Conservation (phyloP, 2,797 vertebrate species). For the Dromococcyx pavoninus region DNA sequence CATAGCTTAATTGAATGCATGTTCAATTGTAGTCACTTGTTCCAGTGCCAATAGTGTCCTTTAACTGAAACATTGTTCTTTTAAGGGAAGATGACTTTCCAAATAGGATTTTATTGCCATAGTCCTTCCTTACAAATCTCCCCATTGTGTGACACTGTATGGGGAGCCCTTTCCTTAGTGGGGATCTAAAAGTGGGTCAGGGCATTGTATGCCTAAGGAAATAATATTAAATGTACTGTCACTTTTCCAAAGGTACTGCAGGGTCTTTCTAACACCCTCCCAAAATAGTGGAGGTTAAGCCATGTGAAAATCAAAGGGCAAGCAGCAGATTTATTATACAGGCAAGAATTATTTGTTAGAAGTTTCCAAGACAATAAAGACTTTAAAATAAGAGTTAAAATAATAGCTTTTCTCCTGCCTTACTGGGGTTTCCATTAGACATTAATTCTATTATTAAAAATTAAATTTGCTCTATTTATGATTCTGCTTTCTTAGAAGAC, state of each 20-base stretch:
- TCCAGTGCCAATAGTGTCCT: neutral
- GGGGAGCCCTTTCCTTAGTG: neutral
- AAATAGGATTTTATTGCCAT: neutral
- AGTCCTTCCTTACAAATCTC: conserved; percentile 10
- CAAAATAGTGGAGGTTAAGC: neutral
- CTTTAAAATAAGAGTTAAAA: neutral
- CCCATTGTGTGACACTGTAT: neutral
- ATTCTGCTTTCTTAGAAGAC: neutral
- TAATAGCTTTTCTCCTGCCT: neutral
- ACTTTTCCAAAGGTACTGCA: neutral
- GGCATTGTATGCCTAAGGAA: neutral
- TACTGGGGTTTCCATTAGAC: neutral
- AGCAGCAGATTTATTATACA: neutral
- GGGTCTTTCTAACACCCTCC: neutral
- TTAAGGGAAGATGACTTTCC: neutral
- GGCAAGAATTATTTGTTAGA: conserved; percentile 12
- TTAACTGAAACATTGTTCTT: neutral
- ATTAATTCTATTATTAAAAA: conserved; percentile 29
- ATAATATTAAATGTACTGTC: neutral
- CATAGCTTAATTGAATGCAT: neutral
- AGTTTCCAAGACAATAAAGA: neutral
- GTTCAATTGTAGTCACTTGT: neutral
- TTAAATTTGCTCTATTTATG: conserved; percentile 19
- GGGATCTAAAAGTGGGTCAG: neutral
- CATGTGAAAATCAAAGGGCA: neutral